These are phyloP conservation scores for Arctocebus calabarensis DNA, from an alignment of 2,797 vertebrate species.

Conservation along the genomic window DNA sequence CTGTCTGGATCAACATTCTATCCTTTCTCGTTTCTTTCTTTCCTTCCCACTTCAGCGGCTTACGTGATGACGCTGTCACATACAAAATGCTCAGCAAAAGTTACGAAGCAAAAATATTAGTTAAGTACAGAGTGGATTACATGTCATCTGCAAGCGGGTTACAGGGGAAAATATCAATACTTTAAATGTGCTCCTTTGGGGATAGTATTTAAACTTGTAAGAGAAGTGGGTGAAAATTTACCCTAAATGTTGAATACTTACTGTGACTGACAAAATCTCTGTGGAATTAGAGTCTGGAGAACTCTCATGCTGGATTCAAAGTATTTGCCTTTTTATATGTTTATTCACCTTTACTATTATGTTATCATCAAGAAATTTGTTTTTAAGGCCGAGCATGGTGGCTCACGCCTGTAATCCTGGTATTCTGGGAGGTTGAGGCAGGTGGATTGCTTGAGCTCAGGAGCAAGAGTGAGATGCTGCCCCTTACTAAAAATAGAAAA, in stretches of 20 bases:
- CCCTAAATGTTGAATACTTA: neutral
- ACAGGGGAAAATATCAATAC: neutral
- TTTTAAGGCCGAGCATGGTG: no score
- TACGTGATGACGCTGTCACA: neutral
- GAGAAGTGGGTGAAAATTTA: neutral
- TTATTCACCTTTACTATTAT: no score
- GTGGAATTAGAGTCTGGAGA: neutral
- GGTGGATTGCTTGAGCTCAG: no score
- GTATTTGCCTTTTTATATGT: neutral
- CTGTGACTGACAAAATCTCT: neutral
- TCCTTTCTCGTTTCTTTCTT: neutral
- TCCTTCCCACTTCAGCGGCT: neutral
- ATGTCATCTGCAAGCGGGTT: neutral
- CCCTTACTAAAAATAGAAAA: no score
- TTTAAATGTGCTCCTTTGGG: neutral
- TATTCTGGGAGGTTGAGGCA: no score
- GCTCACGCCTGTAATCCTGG: no score
- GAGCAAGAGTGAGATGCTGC: no score
- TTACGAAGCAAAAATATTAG: neutral
- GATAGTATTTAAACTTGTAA: neutral
- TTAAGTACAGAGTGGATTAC: neutral
- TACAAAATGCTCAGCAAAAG: neutral
- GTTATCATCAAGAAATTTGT: no score
- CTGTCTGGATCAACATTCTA: neutral
- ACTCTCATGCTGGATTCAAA: neutral